Evolutionary conservation across 2,888 invertebrate genomes (phyloP).

Genomic region (Hydroisotoma schaefferi): DNA sequence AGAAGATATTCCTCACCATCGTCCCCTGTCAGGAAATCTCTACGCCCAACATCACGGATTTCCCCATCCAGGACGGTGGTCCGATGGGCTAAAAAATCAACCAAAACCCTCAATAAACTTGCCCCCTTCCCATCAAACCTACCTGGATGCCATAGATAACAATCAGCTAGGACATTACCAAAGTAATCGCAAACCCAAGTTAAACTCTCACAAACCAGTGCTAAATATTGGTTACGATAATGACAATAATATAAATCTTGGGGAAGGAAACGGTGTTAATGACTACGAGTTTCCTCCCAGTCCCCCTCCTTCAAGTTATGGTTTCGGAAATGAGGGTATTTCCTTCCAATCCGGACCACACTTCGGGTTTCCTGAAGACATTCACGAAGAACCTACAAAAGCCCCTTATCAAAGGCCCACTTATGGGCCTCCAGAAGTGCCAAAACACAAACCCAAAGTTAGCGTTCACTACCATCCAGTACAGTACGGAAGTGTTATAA

Average conservation of each 20-base stretch:
- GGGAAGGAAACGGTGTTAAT: conserved; percentile 7
- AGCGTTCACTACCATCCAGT: conserved; percentile 37
- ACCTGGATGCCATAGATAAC: conserved; percentile 9
- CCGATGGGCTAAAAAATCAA: conserved; percentile 26
- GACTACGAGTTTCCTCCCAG: neutral
- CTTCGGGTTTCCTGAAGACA: no score
- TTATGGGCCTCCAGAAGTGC: neutral
- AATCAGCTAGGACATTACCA: conserved; percentile 8
- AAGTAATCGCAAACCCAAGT: conserved; percentile 2
- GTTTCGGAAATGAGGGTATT: neutral
- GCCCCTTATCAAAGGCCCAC: neutral
- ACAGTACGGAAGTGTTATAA: conserved; percentile 31
- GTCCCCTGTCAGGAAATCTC: conserved; percentile 40
- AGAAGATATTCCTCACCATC: conserved; percentile 43
- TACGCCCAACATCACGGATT: conserved; percentile 43
- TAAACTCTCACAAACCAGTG: no score
- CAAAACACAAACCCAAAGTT: conserved; percentile 19
- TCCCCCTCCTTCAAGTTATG: neutral
- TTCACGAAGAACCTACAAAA: no score
- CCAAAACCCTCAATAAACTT: conserved; percentile 28
- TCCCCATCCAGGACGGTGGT: conserved; percentile 44
- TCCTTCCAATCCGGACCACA: no score
- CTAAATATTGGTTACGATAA: conserved; percentile 9
- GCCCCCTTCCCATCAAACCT: conserved; percentile 23
- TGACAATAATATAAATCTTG: conserved; percentile 24